A percentile compares a stretch with the other conserved stretches of the same genome.
Evolutionary conservation across 2,888 invertebrate genomes (phyloP).

Genomic region (Caenorhabditis sp.): DNA sequence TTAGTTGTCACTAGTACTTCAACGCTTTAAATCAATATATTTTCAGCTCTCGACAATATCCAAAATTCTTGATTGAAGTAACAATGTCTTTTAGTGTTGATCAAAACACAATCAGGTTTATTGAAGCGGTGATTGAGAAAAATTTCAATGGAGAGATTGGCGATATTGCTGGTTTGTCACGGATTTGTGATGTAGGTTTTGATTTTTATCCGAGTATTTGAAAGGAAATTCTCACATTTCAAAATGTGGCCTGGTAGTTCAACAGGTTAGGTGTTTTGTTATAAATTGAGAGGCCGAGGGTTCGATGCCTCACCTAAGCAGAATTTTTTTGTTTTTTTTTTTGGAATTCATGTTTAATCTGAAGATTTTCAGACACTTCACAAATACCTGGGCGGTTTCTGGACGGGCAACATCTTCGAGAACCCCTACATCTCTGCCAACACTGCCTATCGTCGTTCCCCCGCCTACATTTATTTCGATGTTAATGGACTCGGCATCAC

Average conservation of each 20-base stretch:
- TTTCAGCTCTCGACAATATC: no score
- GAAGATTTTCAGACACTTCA: slow-evolving; percentile 26
- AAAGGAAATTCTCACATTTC: neutral
- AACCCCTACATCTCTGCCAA: slow-evolving; percentile 27
- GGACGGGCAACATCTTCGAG: slow-evolving; percentile 21
- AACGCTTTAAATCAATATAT: no score
- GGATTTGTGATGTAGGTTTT: slow-evolving; percentile 16
- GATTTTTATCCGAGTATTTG: no score
- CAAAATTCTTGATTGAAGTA: slow-evolving; percentile 27
- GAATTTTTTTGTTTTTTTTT: no score
- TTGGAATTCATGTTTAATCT: no score
- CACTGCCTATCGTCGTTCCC: slow-evolving; percentile 9
- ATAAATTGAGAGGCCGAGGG: no score
- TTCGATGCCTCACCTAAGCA: no score
- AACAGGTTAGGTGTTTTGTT: no score
- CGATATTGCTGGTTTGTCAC: slow-evolving; percentile 11
- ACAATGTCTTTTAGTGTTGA: slow-evolving; percentile 23
- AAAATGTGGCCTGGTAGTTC: no score
- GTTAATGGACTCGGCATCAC: slow-evolving; percentile 30
- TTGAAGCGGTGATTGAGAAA: slow-evolving; percentile 34
- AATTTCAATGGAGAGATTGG: slow-evolving; percentile 12
- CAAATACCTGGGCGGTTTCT: slow-evolving; percentile 26
- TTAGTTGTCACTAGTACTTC: no score
- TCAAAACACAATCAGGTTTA: slow-evolving; percentile 17
- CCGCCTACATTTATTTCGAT: slow-evolving; percentile 25